These are phyloP conservation scores for Cataglyphis livida DNA, from an alignment of 2,888 invertebrate genomes.

Conservation along the genomic window DNA sequence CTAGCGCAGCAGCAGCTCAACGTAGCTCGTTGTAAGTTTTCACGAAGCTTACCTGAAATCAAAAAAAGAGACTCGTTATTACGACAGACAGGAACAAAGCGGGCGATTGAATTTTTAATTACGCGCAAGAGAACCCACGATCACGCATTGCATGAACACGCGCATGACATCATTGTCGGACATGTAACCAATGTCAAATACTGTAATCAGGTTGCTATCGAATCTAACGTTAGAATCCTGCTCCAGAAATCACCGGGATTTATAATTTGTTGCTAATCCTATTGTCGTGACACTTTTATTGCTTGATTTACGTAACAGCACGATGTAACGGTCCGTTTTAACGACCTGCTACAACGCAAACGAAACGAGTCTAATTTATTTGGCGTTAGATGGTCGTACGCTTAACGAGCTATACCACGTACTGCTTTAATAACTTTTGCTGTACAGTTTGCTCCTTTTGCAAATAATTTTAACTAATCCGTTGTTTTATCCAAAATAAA, in stretches of 20 bases:
- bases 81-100: neutral
- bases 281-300: constrained; percentile 51
- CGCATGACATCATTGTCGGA: neutral
- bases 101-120: constrained; percentile 9
- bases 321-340: constrained; percentile 24
- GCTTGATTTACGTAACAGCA: constrained; percentile 39
- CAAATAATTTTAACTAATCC: constrained; percentile 13
- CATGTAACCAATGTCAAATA: constrained; percentile 16
- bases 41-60: constrained; percentile 67
- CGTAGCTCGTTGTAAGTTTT: neutral
- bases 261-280: constrained; percentile 49
- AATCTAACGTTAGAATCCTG: neutral
- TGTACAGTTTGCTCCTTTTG: constrained; percentile 1
- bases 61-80: constrained; percentile 46
- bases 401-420: constrained; percentile 43
- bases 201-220: neutral
- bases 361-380: constrained; percentile 43
- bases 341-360: constrained; percentile 38
- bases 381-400: constrained; percentile 46
- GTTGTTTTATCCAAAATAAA: neutral
- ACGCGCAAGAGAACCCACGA: neutral
- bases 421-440: constrained; percentile 40
- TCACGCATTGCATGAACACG: constrained; percentile 19
- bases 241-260: constrained; percentile 22
- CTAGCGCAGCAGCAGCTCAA: neutral